These are phyloP conservation scores for Aplodontia rufa DNA, from an alignment of 2,113 vertebrate genomes.

Conservation along the genomic window DNA sequence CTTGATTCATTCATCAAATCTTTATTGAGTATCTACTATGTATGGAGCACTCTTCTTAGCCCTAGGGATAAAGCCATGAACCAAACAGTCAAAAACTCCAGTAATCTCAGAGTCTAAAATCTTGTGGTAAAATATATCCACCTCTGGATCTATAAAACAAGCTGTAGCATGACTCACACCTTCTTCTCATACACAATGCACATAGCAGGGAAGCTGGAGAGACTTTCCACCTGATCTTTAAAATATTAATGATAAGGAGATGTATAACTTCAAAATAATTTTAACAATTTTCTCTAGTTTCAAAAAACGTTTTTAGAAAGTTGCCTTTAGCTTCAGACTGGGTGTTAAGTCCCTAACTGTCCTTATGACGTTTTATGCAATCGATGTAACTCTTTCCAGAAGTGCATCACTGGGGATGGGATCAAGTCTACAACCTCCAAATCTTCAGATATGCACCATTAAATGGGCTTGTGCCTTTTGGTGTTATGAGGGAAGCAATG, in stretches of 20 bases:
- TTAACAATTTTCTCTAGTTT: slow-evolving; percentile 35
- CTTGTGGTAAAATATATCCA: neutral
- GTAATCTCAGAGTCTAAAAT: neutral
- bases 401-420: neutral
- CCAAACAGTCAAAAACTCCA: neutral
- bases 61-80: neutral
- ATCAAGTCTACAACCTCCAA: neutral
- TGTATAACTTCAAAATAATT: slow-evolving; percentile 40
- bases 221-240: slow-evolving; percentile 13
- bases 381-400: neutral
- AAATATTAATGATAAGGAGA: slow-evolving; percentile 43
- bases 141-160: neutral
- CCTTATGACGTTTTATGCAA: neutral
- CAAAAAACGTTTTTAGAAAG: neutral
- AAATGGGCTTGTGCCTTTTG: neutral
- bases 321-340: neutral
- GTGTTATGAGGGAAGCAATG: neutral
- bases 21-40: neutral
- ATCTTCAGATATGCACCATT: neutral
- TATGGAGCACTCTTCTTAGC: neutral
- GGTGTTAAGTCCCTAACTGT: neutral
- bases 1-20: neutral
- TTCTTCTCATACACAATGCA: neutral
- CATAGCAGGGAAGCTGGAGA: neutral
- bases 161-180: neutral